Percentiles rank a stretch among this genome's conserved stretches.
phyloP scores from a whole-genome alignment of 2,797 vertebrate species.

The Uromys caudimaculatus region DNA sequence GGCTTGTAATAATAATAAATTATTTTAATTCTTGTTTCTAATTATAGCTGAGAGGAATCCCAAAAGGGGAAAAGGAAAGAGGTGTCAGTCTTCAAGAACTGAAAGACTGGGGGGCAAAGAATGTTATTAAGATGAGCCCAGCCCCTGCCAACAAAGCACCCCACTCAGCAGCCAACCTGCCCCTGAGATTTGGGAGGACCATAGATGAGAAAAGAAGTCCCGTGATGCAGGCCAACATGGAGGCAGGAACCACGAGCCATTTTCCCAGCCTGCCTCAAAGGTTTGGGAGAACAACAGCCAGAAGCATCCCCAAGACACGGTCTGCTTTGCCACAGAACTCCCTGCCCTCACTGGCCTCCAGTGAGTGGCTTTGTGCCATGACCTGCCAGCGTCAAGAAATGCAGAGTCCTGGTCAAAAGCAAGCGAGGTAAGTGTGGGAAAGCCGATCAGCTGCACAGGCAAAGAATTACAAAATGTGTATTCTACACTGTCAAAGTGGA shows the following conservation, averaged over 20 bases:
- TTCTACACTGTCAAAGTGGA: background rate
- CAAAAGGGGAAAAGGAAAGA: conserved; percentile 83
- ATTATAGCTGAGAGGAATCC: conserved; percentile 81
- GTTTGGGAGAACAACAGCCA: conserved; percentile 81
- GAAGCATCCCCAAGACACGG: conserved; percentile 73
- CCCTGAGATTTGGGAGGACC: conserved; percentile 87
- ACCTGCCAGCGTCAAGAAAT: conserved; percentile 62
- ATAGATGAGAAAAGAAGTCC: conserved; percentile 79
- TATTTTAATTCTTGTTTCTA: conserved; percentile 45
- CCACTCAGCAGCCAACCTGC: conserved; percentile 83
- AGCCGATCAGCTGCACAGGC: background rate
- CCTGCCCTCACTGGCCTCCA: conserved; percentile 72
- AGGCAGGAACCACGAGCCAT: conserved; percentile 51
- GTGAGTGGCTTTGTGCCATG: conserved; percentile 12
- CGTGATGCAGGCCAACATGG: conserved; percentile 77
- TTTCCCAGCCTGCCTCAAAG: conserved; percentile 81
- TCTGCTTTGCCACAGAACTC: conserved; percentile 83
- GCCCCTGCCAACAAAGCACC: conserved; percentile 81
- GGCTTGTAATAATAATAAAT: conserved; percentile 60
- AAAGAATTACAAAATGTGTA: background rate
- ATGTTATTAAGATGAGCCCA: conserved; percentile 80
- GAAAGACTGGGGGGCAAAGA: conserved; percentile 85
- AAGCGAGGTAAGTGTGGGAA: conserved; percentile 63
- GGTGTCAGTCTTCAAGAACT: conserved; percentile 85
- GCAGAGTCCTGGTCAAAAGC: conserved; percentile 77